Evolutionary conservation across 1,140 invertebrate species (phyloP), one percentile per base, ranked within the genome.

Genomic region (Chelonus insularis): DNA sequence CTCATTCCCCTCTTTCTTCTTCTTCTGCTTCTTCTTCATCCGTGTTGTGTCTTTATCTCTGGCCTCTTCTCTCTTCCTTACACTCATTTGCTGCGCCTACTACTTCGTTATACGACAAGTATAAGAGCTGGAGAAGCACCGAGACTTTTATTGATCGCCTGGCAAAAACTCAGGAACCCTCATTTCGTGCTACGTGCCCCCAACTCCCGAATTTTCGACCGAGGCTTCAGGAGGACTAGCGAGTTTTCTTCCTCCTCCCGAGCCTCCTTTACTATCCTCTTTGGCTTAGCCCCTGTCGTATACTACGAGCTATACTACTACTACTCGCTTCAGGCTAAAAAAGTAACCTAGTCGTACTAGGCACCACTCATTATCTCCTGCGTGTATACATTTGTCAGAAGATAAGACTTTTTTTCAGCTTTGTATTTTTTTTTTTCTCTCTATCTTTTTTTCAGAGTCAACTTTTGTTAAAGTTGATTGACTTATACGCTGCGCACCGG

Each of bases 121-220:
- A 74, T 74, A 75, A 76, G 74, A 79, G 72, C 59, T 43, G 65
- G 60, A 66, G 66, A 65, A 76, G 77, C 75, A 77, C 75, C 75
- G 79, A 80, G 78, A 79, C 75, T 81, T 81, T 81, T 80, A 80
- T 81, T 81, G 79, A 80, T 80, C 79, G 79, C 68, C 74, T 76
- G 76, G 78, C 78, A 81, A 81, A 81, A 81, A 80, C 76, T 80
- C 76, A 77, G 78, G 73, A 65, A 65, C 64, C 64, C 64, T 65
- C 64, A 65, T 65, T 65, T 58, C 68, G 56, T 62, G 63, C 61
- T 65, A 65, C 60, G 63, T 69, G 57, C 60, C 62, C 60, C 67
- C 63, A 66, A 66, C 69, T 64, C 65, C 64, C 66, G 61, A 60
- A 60, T 54, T 60, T 60, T 45, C 21, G 34, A 25, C 39, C 51